Base-by-base conservation (phyloP, 1,140 invertebrate genomes). In the Scaptomyza montana region DNA sequence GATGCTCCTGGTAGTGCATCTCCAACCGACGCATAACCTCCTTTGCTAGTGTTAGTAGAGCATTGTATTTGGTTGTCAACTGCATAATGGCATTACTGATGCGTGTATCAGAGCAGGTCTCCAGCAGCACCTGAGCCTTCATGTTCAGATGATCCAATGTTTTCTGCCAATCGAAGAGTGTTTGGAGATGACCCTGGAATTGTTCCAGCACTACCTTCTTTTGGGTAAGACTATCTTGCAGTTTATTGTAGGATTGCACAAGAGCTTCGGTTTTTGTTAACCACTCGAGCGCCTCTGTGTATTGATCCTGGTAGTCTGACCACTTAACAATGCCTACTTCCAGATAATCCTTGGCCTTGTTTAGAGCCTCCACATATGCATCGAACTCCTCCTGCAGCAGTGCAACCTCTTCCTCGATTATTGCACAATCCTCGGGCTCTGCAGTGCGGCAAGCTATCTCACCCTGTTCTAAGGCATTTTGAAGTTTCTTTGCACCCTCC, bases 241-340 rank as follows among this genome's bases (percentile, higher is more conserved):
- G 93, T 92, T 98, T 97, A 76, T 97, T 97, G 89, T 96, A 98
- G n/a, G 95, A 95, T 92, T 98, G 96, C 12, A 99, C 96, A 59
- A 96, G 85, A 46, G 94, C 94, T 92, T 99, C 97, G 73, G 97
- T 98, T 92, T 97, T 96, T 21, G 94, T 95, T 47, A 98, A 93
- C 97, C 97, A 98, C 77, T 97, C 95, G 57, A 95, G 93, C 51
- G 97, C 97, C 93, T 98, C 96, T 80, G 95, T 95, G 86, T 97
- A 97, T 80, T 98, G 97, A 91, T 98, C 97, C 92, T 98, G 97
- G 89, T 98, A 98, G 92, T 99, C 97, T 13, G 96, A 97, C 98
- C 98, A 98, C 92, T 98, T 97, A 0, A 98, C 97, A 86, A 98
- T 97, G 70, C 96, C 97, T 63, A 95, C 94, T 93, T 99, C 97